Base-by-base conservation (phyloP, 2,113 vertebrate genomes). In the Ctenomys sociabilis region DNA sequence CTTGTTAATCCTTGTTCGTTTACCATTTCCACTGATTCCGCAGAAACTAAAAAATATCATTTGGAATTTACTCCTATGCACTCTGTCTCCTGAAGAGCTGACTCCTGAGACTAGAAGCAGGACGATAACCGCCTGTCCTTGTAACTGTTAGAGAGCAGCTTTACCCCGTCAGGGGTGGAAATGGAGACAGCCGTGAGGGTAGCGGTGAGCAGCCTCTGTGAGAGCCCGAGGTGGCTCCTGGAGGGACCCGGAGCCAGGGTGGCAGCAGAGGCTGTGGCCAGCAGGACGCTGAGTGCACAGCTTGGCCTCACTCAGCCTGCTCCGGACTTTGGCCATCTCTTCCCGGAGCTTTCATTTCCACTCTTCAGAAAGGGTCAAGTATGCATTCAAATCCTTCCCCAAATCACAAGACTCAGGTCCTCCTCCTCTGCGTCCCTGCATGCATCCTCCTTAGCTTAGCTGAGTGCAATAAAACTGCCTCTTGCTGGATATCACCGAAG, bases 331-430 rank as follows among this genome's bases (percentile, higher is more conserved):
- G 52, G 93, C 90, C 96, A 81, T 63, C 78, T 95, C 88, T 32
- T 96, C 75, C 90, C 26, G 68, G 91, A 90, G 85, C 64, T 96
- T 96, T 72, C 49, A 63, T 87, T 96, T 96, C 88, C 82, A 94
- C 75, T 77, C 75, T 93, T 89, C 57, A 5, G 88, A 91, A 81
- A 61, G 37, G 68, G 80, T 96, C 86, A 68, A 68, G 35, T 70
- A 49, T 85, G n/a, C 21, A 12, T 32, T 77, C 49, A 75, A 73
- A 93, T 75, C 73, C 59, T 78, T 82, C 73, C 35, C 80, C 24
- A 21, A 92, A 32, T 52, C 24, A 1, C 30, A 43, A 59, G 54
- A 85, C 37, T 57, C 66, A 93, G 54, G 78, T 64, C 81, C 49
- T 91, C 82, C 64, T 90, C 72, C 66, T 75, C 73, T 87, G 64